These are phyloP conservation scores for Lates japonicus DNA, from an alignment of 2,797 vertebrate species.

Conservation along the genomic window DNA sequence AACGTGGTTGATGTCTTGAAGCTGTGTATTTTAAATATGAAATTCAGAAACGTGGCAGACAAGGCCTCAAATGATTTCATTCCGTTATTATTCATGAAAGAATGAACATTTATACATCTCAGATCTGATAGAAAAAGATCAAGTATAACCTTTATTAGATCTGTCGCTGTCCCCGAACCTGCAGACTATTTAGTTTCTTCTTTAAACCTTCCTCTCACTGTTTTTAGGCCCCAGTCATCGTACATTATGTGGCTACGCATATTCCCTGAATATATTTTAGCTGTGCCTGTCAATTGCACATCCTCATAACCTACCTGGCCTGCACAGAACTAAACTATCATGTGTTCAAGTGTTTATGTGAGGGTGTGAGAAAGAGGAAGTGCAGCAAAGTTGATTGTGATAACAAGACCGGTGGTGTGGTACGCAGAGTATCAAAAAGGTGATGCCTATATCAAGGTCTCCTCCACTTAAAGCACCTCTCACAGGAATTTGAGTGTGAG, in stretches of 20 bases:
- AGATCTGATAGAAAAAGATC: constrained; percentile 39
- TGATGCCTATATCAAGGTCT: not conserved
- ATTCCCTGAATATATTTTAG: not conserved
- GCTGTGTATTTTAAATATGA: constrained; percentile 44
- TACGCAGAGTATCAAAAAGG: constrained; percentile 10
- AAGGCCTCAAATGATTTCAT: constrained; percentile 49
- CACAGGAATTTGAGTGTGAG: constrained; percentile 17
- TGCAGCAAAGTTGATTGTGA: constrained; percentile 9
- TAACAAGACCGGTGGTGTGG: not conserved
- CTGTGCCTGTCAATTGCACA: not conserved
- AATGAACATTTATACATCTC: constrained; percentile 40
- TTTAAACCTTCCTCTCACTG: not conserved
- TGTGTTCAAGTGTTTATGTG: not conserved
- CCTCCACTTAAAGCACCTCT: constrained; percentile 23
- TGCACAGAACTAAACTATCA: not conserved
- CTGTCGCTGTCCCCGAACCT: constrained; percentile 9
- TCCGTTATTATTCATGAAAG: constrained; percentile 48
- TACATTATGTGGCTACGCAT: not conserved
- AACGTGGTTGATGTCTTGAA: constrained; percentile 52
- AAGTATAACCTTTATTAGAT: constrained; percentile 52
- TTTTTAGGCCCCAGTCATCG: not conserved
- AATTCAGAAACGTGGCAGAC: constrained; percentile 40
- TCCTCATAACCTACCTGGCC: not conserved
- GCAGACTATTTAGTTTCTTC: not conserved
- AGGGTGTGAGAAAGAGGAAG: not conserved